A percentile compares a stretch with the other conserved stretches of the same genome.
phyloP scores from a whole-genome alignment of 1,140 invertebrate species.

The Caenorhabditis remanei region DNA sequence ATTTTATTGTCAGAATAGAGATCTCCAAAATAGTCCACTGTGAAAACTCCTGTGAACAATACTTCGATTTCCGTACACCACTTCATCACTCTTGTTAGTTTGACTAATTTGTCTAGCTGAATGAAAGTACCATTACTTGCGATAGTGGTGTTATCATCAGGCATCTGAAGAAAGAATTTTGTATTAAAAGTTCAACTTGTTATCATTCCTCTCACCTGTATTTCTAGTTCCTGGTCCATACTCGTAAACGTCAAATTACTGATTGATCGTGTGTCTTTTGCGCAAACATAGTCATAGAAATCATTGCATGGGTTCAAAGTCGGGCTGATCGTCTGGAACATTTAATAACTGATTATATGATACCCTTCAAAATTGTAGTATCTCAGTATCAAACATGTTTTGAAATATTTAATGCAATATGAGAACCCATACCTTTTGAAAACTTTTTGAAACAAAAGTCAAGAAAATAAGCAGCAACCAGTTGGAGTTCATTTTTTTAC shows the following conservation, averaged over 20 bases:
- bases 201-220: background rate
- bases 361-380: background rate
- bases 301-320: constrained; percentile 5
- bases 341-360: background rate
- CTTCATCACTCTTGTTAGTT: constrained; percentile 29
- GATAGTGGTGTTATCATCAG: background rate
- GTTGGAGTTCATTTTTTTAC: background rate
- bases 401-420: background rate
- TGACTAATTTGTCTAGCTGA: background rate
- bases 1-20: constrained; percentile 23
- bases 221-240: constrained; percentile 44
- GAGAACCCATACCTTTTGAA: background rate
- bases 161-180: background rate
- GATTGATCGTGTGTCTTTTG: constrained; percentile 38
- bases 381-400: background rate
- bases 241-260: constrained; percentile 23
- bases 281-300: constrained; percentile 36
- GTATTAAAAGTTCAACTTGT: background rate
- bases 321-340: background rate
- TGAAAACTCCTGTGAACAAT: constrained; percentile 25
- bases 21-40: constrained; percentile 23
- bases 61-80: constrained; percentile 46
- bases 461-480: background rate
- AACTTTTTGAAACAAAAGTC: background rate
- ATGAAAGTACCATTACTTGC: background rate